Conservation (phyloP, 1,140 invertebrate species). For the Tachypleus tridentatus region DNA sequence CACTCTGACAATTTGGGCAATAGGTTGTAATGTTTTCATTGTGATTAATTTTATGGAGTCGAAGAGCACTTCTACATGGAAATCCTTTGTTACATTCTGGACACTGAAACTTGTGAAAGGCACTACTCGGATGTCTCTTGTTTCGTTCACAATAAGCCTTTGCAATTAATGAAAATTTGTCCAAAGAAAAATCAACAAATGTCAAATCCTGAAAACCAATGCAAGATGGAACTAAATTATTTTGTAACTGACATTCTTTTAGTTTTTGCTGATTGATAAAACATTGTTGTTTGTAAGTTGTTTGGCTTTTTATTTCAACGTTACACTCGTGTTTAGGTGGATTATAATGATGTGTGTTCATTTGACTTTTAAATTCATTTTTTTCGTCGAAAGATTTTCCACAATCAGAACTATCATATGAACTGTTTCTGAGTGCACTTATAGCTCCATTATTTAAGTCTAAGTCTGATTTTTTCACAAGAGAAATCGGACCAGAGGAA, state of each 20-base stretch:
- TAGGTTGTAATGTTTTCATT: slow-evolving; percentile 10
- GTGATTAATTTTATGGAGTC: slow-evolving; percentile 11
- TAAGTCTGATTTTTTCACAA: no score
- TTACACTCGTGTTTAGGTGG: not conserved
- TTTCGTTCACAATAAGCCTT: slow-evolving; percentile 55
- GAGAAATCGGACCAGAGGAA: no score
- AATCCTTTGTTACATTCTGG: slow-evolving; percentile 56
- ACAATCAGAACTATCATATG: not conserved
- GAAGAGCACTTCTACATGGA: slow-evolving; percentile 53
- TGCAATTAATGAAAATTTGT: slow-evolving; percentile 63
- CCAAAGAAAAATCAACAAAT: slow-evolving; percentile 61
- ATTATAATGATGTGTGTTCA: not conserved
- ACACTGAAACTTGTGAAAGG: slow-evolving; percentile 53
- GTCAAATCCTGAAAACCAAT: slow-evolving; percentile 60
- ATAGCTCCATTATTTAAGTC: not conserved
- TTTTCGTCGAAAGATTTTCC: not conserved
- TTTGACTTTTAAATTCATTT: not conserved
- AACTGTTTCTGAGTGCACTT: not conserved
- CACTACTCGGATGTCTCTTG: slow-evolving; percentile 46
- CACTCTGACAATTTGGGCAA: slow-evolving; percentile 29
- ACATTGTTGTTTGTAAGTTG: not conserved
- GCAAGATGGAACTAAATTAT: no score
- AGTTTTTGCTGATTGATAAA: no score
- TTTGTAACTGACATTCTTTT: no score
- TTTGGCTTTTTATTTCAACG: not conserved